Evolutionary conservation across 2,797 vertebrate species (phyloP).

Genomic region (Vespertilio murinus): DNA sequence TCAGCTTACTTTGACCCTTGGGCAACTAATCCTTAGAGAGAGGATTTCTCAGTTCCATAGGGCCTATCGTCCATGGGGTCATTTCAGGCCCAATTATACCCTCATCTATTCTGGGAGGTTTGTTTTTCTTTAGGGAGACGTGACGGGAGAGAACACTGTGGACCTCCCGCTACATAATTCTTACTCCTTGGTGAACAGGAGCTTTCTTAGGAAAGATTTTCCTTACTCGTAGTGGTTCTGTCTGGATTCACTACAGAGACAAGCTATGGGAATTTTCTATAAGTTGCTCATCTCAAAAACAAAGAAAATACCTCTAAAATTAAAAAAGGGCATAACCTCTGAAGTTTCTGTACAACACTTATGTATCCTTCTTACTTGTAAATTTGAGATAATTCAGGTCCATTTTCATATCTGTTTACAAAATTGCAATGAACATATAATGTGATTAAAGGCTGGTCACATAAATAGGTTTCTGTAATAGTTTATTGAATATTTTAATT

Average conservation of each 20-base stretch:
- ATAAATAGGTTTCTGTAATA: conserved; percentile 67
- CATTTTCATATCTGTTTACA: conserved; percentile 53
- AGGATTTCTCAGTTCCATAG: neutral
- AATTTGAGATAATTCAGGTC: conserved; percentile 51
- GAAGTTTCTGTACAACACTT: conserved; percentile 40
- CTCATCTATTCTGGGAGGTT: neutral
- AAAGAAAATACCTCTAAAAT: conserved; percentile 33
- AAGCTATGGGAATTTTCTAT: neutral
- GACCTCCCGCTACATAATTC: neutral
- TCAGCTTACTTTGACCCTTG: neutral
- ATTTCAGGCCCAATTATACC: neutral
- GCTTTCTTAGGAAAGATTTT: conserved; percentile 3
- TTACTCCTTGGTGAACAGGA: neutral
- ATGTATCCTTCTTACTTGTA: conserved; percentile 32
- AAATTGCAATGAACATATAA: conserved; percentile 50
- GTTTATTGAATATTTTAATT: conserved; percentile 66
- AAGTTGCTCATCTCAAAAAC: conserved; percentile 34
- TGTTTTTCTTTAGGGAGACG: neutral
- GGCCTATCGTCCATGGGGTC: neutral
- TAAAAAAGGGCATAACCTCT: conserved; percentile 3
- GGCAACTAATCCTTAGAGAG: neutral
- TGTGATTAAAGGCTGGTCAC: conserved; percentile 61
- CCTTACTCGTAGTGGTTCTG: neutral
- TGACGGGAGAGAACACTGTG: neutral
- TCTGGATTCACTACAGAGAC: neutral